Conservation (phyloP, 2,113 vertebrate species). For the Natator depressus region DNA sequence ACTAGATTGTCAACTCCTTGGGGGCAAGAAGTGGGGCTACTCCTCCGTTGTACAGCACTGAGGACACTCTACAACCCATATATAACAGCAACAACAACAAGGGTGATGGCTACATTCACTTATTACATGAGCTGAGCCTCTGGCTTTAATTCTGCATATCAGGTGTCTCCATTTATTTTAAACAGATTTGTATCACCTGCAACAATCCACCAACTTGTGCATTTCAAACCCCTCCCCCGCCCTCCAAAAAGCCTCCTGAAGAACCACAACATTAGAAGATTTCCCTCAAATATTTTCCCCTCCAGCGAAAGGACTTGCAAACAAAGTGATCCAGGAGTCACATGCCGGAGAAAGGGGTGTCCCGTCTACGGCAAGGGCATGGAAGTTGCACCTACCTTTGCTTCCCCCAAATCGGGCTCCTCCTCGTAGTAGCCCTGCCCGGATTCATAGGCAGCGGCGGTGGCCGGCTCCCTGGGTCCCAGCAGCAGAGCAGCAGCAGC, state of each 20-base stretch:
- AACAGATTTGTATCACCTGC: rapidly evolving
- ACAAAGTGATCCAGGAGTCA: not conserved
- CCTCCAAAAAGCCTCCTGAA: not conserved
- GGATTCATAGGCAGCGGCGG: constrained; percentile 77
- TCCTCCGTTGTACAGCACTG: not conserved
- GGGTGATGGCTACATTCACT: not conserved
- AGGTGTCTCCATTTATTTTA: not conserved
- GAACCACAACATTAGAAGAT: rapidly evolving
- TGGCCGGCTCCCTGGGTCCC: constrained; percentile 62
- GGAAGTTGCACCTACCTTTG: constrained; percentile 70
- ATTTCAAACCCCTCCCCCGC: not conserved
- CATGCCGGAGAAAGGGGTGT: not conserved
- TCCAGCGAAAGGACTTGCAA: not conserved
- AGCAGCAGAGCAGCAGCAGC: constrained; percentile 74
- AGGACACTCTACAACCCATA: not conserved
- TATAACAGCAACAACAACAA: not conserved
- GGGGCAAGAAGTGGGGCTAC: not conserved
- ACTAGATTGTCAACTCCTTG: not conserved
- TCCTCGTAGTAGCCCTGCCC: constrained; percentile 78
- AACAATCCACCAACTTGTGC: not conserved
- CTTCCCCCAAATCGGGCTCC: constrained; percentile 76
- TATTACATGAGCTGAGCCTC: not conserved
- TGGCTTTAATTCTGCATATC: not conserved
- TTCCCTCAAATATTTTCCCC: not conserved
- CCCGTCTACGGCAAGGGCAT: not conserved